phyloP scores from a whole-genome alignment of 2,113 vertebrate genomes.

The Theristicus caerulescens region DNA sequence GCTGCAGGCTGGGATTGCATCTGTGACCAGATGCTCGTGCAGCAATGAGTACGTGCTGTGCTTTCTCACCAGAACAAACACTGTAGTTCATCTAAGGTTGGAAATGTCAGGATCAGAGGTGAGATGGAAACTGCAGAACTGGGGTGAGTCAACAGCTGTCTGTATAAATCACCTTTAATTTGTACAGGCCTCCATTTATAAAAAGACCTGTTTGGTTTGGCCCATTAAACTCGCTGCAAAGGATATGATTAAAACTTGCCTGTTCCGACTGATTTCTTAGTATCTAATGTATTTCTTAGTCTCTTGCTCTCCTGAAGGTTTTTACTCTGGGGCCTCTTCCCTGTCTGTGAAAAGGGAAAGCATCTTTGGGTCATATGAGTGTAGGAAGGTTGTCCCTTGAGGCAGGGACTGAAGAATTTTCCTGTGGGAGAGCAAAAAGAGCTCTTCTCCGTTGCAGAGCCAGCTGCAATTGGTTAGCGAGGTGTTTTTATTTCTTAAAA shows the following conservation, averaged over 20 bases:
- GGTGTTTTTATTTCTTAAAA: not conserved
- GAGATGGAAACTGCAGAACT: not conserved
- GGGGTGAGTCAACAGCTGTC: not conserved
- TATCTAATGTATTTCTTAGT: not conserved
- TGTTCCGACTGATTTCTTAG: accelerated
- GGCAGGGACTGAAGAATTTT: not conserved
- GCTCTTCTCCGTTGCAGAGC: not conserved
- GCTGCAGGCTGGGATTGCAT: not conserved
- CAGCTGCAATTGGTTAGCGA: not conserved
- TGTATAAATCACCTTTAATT: not conserved
- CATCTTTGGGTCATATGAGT: not conserved
- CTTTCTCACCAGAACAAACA: not conserved
- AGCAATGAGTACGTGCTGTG: not conserved
- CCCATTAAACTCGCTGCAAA: not conserved
- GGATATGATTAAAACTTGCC: not conserved
- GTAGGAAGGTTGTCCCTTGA: not conserved
- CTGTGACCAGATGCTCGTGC: not conserved
- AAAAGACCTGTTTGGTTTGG: not conserved
- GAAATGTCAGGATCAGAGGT: not conserved
- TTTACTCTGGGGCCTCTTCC: not conserved
- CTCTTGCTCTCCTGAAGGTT: not conserved
- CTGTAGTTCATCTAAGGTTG: not conserved
- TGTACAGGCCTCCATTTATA: not conserved
- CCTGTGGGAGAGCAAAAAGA: not conserved
- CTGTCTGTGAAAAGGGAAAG: not conserved